Percentiles rank a stretch among this genome's conserved stretches.
phyloP scores from a whole-genome alignment of 1,140 invertebrate genomes.

The Theocolax elegans region DNA sequence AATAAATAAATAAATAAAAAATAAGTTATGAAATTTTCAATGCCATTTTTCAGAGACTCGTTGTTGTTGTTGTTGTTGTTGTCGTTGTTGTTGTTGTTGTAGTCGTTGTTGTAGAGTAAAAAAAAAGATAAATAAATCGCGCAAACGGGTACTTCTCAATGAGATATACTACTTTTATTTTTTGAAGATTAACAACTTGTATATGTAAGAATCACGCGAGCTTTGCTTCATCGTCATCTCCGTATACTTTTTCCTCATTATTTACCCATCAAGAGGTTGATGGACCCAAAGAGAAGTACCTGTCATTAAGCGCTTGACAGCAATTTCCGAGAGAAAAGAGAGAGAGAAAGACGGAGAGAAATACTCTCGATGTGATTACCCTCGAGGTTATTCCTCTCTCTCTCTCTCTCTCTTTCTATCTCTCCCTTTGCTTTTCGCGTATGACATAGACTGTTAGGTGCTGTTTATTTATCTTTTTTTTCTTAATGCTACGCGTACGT shows the following conservation, averaged over 20 bases:
- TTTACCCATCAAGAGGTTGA: background rate
- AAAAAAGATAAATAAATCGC: too few species aligned
- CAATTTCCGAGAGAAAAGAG: constrained; percentile 4
- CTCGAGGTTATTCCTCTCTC: constrained; percentile 21
- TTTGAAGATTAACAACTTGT: background rate
- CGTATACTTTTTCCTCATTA: background rate
- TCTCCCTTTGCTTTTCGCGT: background rate
- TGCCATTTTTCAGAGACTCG: constrained; percentile 17
- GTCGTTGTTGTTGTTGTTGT: background rate
- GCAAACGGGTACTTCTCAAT: too few species aligned
- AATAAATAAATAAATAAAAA: constrained; percentile 20
- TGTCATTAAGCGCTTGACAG: constrained; percentile 11
- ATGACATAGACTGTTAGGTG: background rate
- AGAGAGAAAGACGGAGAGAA: background rate
- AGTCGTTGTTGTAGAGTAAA: too few species aligned
- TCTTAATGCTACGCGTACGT: background rate
- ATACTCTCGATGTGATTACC: background rate
- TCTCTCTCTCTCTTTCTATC: background rate
- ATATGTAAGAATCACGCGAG: background rate
- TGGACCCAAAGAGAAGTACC: background rate
- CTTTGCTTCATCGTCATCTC: background rate
- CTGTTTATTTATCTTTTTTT: background rate
- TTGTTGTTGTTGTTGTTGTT: background rate
- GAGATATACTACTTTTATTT: too few species aligned
- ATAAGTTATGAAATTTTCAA: constrained; percentile 10